Conservation (phyloP, 2,113 vertebrate species). For the Rhadina sibilatrix region DNA sequence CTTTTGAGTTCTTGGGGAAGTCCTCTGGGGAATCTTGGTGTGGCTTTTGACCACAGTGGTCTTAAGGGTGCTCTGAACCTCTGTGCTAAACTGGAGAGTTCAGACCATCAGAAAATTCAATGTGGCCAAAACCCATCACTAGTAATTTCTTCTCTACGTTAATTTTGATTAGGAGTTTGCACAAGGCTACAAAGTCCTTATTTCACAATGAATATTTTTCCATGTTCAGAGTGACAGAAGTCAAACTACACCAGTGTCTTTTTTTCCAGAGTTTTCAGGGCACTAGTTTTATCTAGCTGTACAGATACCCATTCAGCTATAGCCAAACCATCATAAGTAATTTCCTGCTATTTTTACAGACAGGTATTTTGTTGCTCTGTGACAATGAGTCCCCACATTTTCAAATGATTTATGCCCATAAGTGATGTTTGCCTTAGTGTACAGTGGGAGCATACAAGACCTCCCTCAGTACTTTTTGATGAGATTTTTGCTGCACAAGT, state of each 20-base stretch:
- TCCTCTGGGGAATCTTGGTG: not conserved
- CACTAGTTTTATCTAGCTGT: not conserved
- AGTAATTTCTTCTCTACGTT: not conserved
- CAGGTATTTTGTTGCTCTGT: not conserved
- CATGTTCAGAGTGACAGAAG: not conserved
- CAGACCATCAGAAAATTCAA: not conserved
- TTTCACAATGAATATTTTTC: not conserved
- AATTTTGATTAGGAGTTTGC: not conserved
- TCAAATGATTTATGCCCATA: not conserved
- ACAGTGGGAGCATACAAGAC: not conserved
- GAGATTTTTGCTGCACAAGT: not conserved
- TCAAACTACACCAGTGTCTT: not conserved
- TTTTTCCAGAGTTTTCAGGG: not conserved
- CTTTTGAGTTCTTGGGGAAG: not conserved
- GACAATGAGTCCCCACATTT: not conserved
- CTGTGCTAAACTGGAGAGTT: not conserved
- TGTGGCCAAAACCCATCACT: not conserved
- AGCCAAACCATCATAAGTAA: not conserved
- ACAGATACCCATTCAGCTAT: not conserved
- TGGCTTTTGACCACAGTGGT: not conserved
- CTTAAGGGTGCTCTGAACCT: not conserved
- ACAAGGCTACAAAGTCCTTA: not conserved
- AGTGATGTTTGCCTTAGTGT: not conserved
- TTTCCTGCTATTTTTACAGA: not conserved
- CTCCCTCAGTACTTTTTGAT: not conserved